Evolutionary conservation across 2,797 vertebrate genomes (phyloP).

Genomic region (Diceros bicornis): DNA sequence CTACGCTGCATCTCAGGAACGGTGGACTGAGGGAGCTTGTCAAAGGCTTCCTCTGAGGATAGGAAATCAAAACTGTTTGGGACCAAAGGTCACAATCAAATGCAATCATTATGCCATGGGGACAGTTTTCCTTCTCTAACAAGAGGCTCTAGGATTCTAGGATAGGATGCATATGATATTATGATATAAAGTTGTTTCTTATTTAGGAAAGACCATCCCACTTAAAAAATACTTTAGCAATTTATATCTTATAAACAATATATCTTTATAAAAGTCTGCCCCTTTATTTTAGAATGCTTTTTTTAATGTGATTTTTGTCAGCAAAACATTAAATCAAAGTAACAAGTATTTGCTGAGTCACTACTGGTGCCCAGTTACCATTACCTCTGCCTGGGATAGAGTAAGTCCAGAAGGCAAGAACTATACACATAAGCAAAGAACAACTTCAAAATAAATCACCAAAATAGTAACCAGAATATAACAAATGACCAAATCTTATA

Average conservation of each 20-base stretch:
- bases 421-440: conserved; percentile 4
- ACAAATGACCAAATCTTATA: conserved; percentile 7
- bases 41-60: conserved; percentile 97
- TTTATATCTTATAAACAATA: background rate
- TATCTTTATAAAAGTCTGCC: background rate
- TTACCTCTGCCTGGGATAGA: background rate
- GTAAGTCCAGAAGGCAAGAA: background rate
- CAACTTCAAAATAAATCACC: conserved; percentile 36
- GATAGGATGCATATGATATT: background rate
- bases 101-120: background rate
- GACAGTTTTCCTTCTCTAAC: background rate
- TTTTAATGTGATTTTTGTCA: conserved; percentile 32
- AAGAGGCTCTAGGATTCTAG: background rate
- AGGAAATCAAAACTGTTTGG: conserved; percentile 63
- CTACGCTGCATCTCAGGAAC: conserved; percentile 99
- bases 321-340: conserved; percentile 50
- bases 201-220: background rate
- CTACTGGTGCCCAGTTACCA: background rate
- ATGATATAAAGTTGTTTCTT: background rate
- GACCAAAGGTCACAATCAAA: conserved; percentile 52
- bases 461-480: background rate
- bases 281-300: conserved; percentile 48
- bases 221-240: background rate
- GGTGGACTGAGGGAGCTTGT: conserved; percentile 95
- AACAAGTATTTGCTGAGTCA: background rate